Conservation (phyloP, 2,113 vertebrate genomes). For the Sus scrofa region DNA sequence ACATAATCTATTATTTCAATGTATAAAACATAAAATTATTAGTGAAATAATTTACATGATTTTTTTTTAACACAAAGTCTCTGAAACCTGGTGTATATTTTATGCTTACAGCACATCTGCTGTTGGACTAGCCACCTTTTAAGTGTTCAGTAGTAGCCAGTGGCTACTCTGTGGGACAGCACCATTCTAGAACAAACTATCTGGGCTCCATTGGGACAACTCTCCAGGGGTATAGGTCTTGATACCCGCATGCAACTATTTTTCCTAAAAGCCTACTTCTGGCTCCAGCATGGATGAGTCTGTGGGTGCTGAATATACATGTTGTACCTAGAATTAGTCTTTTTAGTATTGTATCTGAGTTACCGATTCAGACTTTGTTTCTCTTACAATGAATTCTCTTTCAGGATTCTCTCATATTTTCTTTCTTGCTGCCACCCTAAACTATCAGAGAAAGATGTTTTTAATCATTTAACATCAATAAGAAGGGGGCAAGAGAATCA, state of each 20-base stretch:
- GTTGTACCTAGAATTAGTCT: background rate
- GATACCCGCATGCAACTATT: background rate
- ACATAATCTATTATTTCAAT: conserved; percentile 28
- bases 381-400: background rate
- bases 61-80: conserved; percentile 3
- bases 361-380: background rate
- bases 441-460: background rate
- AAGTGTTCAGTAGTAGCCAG: background rate
- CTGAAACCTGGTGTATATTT: background rate
- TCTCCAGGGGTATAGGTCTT: background rate
- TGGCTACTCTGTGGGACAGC: background rate
- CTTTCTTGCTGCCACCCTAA: background rate
- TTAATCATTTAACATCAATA: background rate
- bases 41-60: conserved; percentile 16
- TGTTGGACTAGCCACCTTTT: background rate
- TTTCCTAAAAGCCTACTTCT: background rate
- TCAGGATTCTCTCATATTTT: background rate
- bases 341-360: background rate
- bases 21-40: background rate
- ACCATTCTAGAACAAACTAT: background rate
- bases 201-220: background rate
- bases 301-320: background rate
- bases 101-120: background rate
- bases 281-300: background rate
- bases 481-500: background rate